Percentiles rank a stretch among this genome's conserved stretches.
phyloP scores from a whole-genome alignment of 2,797 vertebrate genomes.

The Anguilla anguilla region DNA sequence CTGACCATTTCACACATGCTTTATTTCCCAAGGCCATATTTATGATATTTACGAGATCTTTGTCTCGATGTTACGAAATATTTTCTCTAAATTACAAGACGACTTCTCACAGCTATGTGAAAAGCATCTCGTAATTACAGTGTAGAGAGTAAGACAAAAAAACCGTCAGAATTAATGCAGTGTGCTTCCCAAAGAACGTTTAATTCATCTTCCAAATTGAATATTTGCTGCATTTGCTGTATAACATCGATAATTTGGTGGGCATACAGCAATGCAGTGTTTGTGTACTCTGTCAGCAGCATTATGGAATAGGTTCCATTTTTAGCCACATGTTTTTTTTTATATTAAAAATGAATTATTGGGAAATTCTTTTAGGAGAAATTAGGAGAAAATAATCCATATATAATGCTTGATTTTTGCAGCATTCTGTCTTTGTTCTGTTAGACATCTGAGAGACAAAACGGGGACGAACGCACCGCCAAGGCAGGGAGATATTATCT shows the following conservation, averaged over 20 bases:
- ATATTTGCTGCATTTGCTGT: neutral
- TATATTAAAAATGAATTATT: neutral
- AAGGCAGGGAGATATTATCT: constrained; percentile 64
- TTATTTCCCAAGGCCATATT: no score
- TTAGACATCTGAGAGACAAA: constrained; percentile 22
- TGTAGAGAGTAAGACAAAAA: no score
- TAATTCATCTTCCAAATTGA: neutral
- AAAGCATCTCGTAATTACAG: no score
- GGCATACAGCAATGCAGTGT: neutral
- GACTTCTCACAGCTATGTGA: no score
- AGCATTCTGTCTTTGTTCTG: constrained; percentile 20
- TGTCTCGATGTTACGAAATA: no score
- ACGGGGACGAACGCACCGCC: constrained; percentile 23
- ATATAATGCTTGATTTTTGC: neutral
- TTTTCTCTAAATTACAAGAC: no score
- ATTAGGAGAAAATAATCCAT: neutral
- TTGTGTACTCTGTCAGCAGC: neutral
- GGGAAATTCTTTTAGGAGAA: neutral
- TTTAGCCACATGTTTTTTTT: neutral
- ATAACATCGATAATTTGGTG: neutral
- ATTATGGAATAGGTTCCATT: neutral
- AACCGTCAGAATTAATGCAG: no score
- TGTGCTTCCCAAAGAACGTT: neutral
- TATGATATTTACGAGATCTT: no score
- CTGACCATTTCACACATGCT: no score